Conservation (phyloP, 2,888 invertebrate species). For the Aspidapion aeneum region DNA sequence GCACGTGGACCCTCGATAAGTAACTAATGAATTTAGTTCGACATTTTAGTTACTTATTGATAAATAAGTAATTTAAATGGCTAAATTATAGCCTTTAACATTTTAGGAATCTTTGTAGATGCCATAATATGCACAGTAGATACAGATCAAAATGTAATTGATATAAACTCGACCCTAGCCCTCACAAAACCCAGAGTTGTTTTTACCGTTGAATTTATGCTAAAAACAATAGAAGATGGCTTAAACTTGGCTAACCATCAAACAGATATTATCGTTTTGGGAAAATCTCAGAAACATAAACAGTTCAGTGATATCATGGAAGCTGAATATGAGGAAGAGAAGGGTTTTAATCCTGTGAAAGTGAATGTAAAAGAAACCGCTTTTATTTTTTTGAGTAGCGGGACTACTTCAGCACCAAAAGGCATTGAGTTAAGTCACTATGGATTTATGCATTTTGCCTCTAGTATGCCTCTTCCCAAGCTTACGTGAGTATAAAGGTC, state of each 20-base stretch:
- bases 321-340: neutral
- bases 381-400: slow-evolving; percentile 40
- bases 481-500: too few species aligned
- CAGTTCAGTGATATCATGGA: neutral
- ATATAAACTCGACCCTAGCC: slow-evolving; percentile 6
- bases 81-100: too few species aligned
- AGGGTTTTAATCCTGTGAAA: neutral
- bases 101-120: slow-evolving; percentile 15
- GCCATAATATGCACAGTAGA: slow-evolving; percentile 13
- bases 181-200: slow-evolving; percentile 12
- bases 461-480: too few species aligned
- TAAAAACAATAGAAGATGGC: slow-evolving; percentile 16
- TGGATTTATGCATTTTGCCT: slow-evolving; percentile 22
- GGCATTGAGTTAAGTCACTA: slow-evolving; percentile 34
- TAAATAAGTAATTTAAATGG: too few species aligned
- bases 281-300: neutral
- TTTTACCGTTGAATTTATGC: slow-evolving; percentile 8
- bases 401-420: slow-evolving; percentile 40
- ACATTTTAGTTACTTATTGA: too few species aligned
- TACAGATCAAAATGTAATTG: slow-evolving; percentile 11
- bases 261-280: neutral
- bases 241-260: neutral
- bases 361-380: slow-evolving; percentile 29
- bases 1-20: too few species aligned
- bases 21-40: too few species aligned